Percentiles rank a stretch among this genome's conserved stretches.
These are phyloP conservation scores for Microcaecilia unicolor DNA, from an alignment of 2,797 vertebrate genomes.

Conservation along the genomic window DNA sequence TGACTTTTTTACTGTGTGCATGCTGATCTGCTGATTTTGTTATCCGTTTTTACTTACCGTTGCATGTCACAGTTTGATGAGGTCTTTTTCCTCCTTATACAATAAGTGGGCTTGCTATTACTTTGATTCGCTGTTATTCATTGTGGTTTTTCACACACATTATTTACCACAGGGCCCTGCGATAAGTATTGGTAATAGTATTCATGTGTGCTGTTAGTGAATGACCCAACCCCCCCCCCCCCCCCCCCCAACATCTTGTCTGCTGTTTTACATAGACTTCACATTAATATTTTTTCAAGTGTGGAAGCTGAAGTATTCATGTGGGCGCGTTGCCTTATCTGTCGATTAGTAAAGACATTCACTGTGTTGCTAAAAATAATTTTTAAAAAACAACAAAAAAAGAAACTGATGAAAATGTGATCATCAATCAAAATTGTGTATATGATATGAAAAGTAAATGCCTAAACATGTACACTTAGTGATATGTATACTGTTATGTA, in stretches of 20 bases:
- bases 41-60: too few relatives aligned
- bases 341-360: conserved; percentile 40
- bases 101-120: too few relatives aligned
- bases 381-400: conserved; percentile 35
- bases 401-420: conserved; percentile 36
- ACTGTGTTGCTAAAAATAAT: conserved; percentile 38
- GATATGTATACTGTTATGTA: conserved; percentile 8
- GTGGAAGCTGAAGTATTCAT: conserved; percentile 31
- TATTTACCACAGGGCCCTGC: too few relatives aligned
- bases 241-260: conserved; percentile 34
- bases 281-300: conserved; percentile 38
- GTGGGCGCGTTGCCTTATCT: conserved; percentile 47
- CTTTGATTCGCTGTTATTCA: too few relatives aligned
- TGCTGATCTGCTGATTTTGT: too few relatives aligned
- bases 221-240: too few relatives aligned
- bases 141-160: too few relatives aligned
- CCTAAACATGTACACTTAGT: conserved; percentile 2
- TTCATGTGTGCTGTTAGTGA: too few relatives aligned
- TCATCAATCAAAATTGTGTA: conserved; percentile 29
- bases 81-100: too few relatives aligned
- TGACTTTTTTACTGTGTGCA: too few relatives aligned
- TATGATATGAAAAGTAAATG: conserved; percentile 21
- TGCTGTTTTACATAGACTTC: conserved; percentile 43
- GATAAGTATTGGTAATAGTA: too few relatives aligned
- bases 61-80: too few relatives aligned